A percentile compares a stretch with the other conserved stretches of the same genome.
These are phyloP conservation scores for Pogonomyrmex californicus DNA, from an alignment of 1,140 invertebrate genomes.

Conservation along the genomic window DNA sequence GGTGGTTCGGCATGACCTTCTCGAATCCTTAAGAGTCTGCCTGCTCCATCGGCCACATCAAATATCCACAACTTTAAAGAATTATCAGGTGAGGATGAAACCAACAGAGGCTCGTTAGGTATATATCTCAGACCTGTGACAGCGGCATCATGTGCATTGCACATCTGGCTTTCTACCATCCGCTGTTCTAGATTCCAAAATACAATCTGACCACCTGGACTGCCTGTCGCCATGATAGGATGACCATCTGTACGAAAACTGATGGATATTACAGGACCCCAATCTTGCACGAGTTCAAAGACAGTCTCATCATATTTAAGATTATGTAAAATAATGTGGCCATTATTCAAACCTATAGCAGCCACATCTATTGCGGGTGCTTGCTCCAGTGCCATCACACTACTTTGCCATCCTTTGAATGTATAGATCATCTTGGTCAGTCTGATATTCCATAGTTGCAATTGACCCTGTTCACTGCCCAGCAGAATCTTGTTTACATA, in stretches of 20 bases:
- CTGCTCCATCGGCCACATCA: conserved; percentile 96
- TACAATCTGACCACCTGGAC: conserved; percentile 93
- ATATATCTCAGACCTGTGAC: conserved; percentile 94
- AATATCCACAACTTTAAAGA: conserved; percentile 99
- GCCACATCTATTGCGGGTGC: conserved; percentile 96
- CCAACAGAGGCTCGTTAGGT: conserved; percentile 94
- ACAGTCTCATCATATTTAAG: conserved; percentile 93
- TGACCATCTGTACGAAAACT: conserved; percentile 96
- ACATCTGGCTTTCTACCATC: conserved; percentile 88
- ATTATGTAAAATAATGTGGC: conserved; percentile 96
- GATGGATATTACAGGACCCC: conserved; percentile 95
- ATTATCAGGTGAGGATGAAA: conserved; percentile 97
- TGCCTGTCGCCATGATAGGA: conserved; percentile 95
- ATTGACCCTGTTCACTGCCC: conserved; percentile 94
- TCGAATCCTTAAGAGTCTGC: conserved; percentile 93
- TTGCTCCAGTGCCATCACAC: conserved; percentile 92
- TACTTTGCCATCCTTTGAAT: conserved; percentile 92
- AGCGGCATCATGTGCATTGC: conserved; percentile 91
- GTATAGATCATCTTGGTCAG: conserved; percentile 92
- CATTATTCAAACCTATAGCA: conserved; percentile 94
- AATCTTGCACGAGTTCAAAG: conserved; percentile 96
- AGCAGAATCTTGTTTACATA: conserved; percentile 98
- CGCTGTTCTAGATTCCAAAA: conserved; percentile 97
- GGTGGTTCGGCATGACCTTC: conserved; percentile 95
- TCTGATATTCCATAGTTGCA: conserved; percentile 97